Percentiles rank a stretch among this genome's conserved stretches.
Evolutionary conservation across 2,113 vertebrate genomes (phyloP).

Genomic region (Fukomys damarensis): DNA sequence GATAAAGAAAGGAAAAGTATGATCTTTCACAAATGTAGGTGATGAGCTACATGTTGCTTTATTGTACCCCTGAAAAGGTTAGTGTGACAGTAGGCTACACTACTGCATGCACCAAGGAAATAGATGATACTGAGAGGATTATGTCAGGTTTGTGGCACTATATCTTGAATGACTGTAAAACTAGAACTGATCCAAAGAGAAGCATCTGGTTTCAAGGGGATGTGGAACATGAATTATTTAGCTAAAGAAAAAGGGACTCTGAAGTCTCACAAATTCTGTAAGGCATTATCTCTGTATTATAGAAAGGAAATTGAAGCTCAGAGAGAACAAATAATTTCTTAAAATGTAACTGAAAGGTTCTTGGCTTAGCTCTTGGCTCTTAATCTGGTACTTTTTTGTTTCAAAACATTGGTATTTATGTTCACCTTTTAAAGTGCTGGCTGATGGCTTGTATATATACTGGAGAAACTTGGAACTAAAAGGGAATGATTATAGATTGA

Average conservation of each 20-base stretch:
- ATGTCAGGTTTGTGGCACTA: background rate
- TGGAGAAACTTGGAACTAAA: slow-evolving; percentile 18
- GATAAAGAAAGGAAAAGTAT: background rate
- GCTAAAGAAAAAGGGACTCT: background rate
- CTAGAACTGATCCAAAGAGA: background rate
- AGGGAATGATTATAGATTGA: slow-evolving; percentile 21
- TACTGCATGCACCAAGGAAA: background rate
- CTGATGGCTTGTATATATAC: background rate
- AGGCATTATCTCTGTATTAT: background rate
- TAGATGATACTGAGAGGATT: background rate
- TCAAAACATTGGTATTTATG: slow-evolving; percentile 43
- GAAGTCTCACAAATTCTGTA: background rate
- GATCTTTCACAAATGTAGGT: background rate
- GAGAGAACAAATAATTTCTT: background rate
- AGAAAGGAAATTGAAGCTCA: slow-evolving; percentile 11
- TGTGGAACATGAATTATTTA: background rate
- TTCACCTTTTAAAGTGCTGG: background rate
- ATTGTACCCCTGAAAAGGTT: background rate
- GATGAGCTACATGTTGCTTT: background rate
- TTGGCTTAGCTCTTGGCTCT: background rate
- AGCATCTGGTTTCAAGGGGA: background rate
- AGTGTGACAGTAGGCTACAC: background rate
- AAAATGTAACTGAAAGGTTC: slow-evolving; percentile 21
- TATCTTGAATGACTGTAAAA: background rate
- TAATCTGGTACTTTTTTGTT: slow-evolving; percentile 49